These are phyloP conservation scores for Mobula birostris DNA, from an alignment of 2,113 vertebrate species.

Conservation along the genomic window DNA sequence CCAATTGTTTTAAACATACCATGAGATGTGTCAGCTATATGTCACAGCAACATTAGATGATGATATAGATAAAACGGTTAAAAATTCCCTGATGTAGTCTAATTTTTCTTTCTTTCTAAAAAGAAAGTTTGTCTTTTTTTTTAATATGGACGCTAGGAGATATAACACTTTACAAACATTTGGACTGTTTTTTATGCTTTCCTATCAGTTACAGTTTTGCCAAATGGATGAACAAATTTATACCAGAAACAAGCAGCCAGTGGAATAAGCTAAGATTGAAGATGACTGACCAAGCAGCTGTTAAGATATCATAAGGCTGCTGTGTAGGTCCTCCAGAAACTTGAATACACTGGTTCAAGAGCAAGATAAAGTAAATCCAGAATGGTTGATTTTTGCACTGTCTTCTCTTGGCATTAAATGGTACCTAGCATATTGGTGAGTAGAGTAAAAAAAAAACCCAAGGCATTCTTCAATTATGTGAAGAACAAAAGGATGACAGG, in stretches of 20 bases:
- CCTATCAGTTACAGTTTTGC: background rate
- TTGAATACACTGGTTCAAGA: background rate
- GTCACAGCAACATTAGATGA: background rate
- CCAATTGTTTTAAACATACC: background rate
- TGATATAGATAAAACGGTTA: background rate
- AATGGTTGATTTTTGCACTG: too few species aligned
- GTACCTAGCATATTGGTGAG: background rate
- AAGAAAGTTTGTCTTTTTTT: background rate
- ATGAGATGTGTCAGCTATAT: background rate
- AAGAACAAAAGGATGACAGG: too few species aligned
- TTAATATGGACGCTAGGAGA: too few species aligned
- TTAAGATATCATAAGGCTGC: background rate
- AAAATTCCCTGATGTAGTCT: background rate
- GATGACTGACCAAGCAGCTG: background rate
- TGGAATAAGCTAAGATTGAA: background rate
- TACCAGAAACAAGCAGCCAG: background rate
- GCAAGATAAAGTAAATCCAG: background rate
- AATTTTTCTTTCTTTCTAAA: background rate
- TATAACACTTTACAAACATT: background rate
- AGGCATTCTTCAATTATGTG: too few species aligned
- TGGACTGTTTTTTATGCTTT: background rate
- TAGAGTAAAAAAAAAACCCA: too few species aligned
- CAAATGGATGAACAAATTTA: background rate
- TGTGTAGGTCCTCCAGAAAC: background rate
- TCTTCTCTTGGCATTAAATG: background rate